phyloP scores from a whole-genome alignment of 2,888 invertebrate species.

The Seira ritae region DNA sequence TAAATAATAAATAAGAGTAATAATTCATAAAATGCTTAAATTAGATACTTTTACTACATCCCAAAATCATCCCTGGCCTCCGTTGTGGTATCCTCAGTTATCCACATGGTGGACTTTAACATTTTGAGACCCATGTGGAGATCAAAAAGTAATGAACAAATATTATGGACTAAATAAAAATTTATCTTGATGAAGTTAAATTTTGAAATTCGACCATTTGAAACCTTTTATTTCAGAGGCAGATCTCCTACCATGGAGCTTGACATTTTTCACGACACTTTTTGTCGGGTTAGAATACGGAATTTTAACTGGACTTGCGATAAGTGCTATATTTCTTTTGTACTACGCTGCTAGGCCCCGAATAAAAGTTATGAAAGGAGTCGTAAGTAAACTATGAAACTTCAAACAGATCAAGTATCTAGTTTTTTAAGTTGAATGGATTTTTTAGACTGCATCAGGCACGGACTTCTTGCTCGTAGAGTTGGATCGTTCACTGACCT shows the following conservation, averaged over 20 bases:
- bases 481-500: constrained; percentile 67
- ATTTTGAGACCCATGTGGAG: constrained; percentile 92
- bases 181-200: neutral
- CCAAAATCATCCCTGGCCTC: constrained; percentile 87
- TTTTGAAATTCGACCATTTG: too few relatives aligned
- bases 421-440: neutral
- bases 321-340: constrained; percentile 86
- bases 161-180: too few relatives aligned
- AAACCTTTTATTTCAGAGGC: constrained; percentile 79
- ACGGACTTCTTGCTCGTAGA: constrained; percentile 64
- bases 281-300: constrained; percentile 68
- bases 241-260: constrained; percentile 88
- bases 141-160: constrained; percentile 71
- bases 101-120: constrained; percentile 93
- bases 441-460: constrained; percentile 63
- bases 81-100: constrained; percentile 93
- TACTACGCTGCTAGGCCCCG: constrained; percentile 89
- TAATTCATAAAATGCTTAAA: too few relatives aligned
- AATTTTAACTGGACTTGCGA: constrained; percentile 87
- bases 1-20: too few relatives aligned
- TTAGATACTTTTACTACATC: constrained; percentile 88
- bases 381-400: constrained; percentile 78
- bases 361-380: constrained; percentile 83
- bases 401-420: too few relatives aligned
- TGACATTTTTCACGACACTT: constrained; percentile 87